Percentiles rank a stretch among this genome's conserved stretches.
These are phyloP conservation scores for Prochilodus magdalenae DNA, from an alignment of 2,113 vertebrate genomes.

Conservation along the genomic window DNA sequence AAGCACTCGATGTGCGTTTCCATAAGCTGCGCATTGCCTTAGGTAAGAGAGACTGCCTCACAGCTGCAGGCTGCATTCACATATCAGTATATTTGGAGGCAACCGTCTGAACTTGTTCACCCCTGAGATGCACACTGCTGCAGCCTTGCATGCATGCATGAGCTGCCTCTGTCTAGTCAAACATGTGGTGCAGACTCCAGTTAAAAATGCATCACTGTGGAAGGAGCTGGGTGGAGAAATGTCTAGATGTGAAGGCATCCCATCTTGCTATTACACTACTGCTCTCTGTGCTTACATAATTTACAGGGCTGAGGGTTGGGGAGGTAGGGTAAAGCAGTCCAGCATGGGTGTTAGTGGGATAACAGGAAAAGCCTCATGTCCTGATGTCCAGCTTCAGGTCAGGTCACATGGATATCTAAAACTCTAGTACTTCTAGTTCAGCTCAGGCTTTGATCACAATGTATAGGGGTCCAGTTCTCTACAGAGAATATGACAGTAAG, in stretches of 20 bases:
- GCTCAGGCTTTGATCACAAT: conserved; percentile 68
- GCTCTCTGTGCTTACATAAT: conserved; percentile 75
- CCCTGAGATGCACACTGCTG: conserved; percentile 29
- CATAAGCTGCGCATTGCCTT: neutral
- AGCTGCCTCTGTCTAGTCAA: conserved; percentile 64
- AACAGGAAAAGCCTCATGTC: conserved; percentile 1
- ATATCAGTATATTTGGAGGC: conserved; percentile 10
- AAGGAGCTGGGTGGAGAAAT: conserved; percentile 43
- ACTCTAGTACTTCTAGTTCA: neutral
- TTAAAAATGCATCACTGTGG: conserved; percentile 76
- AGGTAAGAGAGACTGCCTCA: neutral
- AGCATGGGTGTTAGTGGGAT: conserved; percentile 22
- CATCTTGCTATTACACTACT: conserved; percentile 61
- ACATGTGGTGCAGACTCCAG: conserved; percentile 61
- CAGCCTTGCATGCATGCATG: conserved; percentile 31
- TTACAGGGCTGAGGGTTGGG: conserved; percentile 65
- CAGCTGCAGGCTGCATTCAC: conserved; percentile 16
- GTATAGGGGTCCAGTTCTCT: conserved; percentile 67
- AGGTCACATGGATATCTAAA: conserved; percentile 60
- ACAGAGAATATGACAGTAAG: conserved; percentile 52
- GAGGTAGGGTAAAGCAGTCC: conserved; percentile 21
- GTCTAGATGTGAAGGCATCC: conserved; percentile 62
- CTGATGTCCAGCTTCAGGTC: conserved; percentile 64
- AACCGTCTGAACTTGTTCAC: conserved; percentile 65
- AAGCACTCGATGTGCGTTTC: neutral